A percentile compares a stretch with the other conserved stretches of the same genome.
Conservation (phyloP, 2,797 vertebrate species). For the Amblyraja radiata region DNA sequence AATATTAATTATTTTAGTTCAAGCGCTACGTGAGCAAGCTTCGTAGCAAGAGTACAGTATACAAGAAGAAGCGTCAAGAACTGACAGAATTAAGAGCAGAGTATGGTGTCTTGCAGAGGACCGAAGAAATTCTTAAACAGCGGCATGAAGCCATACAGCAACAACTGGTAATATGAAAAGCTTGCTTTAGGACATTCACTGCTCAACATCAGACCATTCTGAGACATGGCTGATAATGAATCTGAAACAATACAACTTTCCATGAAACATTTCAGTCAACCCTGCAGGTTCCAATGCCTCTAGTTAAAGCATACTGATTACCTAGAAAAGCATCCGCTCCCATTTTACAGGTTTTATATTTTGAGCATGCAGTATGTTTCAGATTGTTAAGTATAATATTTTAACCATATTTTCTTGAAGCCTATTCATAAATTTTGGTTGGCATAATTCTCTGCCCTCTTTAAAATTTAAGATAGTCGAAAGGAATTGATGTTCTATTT, state of each 20-base stretch:
- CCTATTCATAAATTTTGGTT: neutral
- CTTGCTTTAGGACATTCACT: conserved; percentile 37
- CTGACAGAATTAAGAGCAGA: conserved; percentile 77
- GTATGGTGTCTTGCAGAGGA: conserved; percentile 82
- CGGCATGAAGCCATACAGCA: conserved; percentile 70
- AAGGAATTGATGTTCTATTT: neutral
- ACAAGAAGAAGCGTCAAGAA: conserved; percentile 82
- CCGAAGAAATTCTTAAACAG: conserved; percentile 81
- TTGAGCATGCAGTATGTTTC: neutral
- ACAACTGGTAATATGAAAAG: conserved; percentile 72
- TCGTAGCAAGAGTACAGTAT: conserved; percentile 75
- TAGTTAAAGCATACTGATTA: conserved; percentile 45
- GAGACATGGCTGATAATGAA: conserved; percentile 42
- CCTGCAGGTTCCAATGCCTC: conserved; percentile 50
- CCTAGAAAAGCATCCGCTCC: conserved; percentile 57
- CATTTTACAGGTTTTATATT: conserved; percentile 54
- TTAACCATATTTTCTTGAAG: neutral
- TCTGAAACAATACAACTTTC: conserved; percentile 49
- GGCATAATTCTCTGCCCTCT: neutral
- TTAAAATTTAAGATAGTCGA: neutral
- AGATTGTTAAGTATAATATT: neutral
- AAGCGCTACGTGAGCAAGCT: conserved; percentile 86
- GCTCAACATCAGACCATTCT: conserved; percentile 16
- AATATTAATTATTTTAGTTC: conserved; percentile 59
- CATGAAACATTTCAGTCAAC: conserved; percentile 53